These are phyloP conservation scores for Cantharis nigra DNA, from an alignment of 2,888 invertebrate genomes.

Conservation along the genomic window DNA sequence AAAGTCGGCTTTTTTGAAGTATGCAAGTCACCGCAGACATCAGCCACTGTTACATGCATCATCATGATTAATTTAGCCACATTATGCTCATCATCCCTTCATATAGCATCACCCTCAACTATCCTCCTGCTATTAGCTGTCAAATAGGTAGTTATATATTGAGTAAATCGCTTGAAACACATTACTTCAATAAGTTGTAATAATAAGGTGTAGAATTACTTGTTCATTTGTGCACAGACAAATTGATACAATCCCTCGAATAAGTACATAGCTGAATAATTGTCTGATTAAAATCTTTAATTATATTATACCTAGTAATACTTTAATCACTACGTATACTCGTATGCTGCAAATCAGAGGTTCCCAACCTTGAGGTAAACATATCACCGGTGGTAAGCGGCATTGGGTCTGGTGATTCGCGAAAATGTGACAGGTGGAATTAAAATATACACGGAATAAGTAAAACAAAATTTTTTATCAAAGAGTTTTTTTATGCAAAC, in stretches of 20 bases:
- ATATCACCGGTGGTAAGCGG: no score
- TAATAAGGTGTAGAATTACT: neutral
- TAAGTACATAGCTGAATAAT: neutral
- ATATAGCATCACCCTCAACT: constrained; percentile 16
- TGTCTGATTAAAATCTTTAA: neutral
- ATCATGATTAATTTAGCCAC: constrained; percentile 49
- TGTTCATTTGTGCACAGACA: neutral
- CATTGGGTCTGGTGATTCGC: no score
- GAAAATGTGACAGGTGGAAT: no score
- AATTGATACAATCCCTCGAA: neutral
- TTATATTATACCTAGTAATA: neutral
- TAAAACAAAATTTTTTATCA: no score
- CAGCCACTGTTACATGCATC: constrained; percentile 45
- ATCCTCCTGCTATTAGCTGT: constrained; percentile 23
- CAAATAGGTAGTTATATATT: constrained; percentile 30
- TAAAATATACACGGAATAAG: no score
- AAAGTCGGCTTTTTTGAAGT: constrained; percentile 40
- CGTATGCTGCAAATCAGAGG: neutral
- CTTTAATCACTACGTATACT: neutral
- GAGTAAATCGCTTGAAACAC: constrained; percentile 8
- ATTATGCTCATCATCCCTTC: constrained; percentile 40
- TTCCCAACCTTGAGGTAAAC: no score
- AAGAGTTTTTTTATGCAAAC: no score
- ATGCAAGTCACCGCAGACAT: constrained; percentile 34
- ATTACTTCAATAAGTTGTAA: neutral